phyloP scores from a whole-genome alignment of 2,113 vertebrate species.

The Copsychus sechellarum region DNA sequence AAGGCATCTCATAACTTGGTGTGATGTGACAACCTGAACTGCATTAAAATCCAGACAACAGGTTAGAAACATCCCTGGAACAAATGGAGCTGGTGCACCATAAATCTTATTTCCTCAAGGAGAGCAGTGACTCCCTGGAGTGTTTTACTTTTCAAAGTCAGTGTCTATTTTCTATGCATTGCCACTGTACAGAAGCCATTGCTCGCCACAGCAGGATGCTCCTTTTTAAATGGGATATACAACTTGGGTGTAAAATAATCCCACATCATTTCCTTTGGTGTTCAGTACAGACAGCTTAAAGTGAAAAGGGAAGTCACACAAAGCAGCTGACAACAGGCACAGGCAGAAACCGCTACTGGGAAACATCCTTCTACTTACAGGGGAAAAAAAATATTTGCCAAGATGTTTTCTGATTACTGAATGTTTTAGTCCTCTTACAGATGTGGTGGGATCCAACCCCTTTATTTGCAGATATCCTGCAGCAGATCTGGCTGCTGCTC shows the following conservation, averaged over 20 bases:
- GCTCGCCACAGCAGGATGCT: conserved; percentile 55
- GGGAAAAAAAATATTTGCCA: not conserved
- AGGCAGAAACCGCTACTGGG: conserved; percentile 7
- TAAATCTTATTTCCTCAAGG: conserved; percentile 14
- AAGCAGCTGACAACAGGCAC: not conserved
- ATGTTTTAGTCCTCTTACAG: not conserved
- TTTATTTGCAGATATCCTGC: not conserved
- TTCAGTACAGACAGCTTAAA: conserved; percentile 43
- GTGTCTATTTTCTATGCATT: conserved; percentile 50
- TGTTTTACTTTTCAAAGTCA: conserved; percentile 47
- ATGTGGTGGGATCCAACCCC: not conserved
- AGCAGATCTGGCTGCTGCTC: not conserved
- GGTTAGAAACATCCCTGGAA: conserved; percentile 21
- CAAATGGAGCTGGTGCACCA: not conserved
- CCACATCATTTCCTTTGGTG: conserved; percentile 37
- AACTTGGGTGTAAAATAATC: conserved; percentile 66
- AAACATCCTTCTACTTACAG: not conserved
- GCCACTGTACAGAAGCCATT: conserved; percentile 51
- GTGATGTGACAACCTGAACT: conserved; percentile 9
- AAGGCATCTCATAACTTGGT: not conserved
- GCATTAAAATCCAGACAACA: conserved; percentile 50
- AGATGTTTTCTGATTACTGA: not conserved
- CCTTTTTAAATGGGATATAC: conserved; percentile 50
- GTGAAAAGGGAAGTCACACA: conserved; percentile 43
- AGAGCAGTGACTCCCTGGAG: conserved; percentile 33